Conservation (phyloP, 2,888 invertebrate genomes). For the Melieria crassipennis region DNA sequence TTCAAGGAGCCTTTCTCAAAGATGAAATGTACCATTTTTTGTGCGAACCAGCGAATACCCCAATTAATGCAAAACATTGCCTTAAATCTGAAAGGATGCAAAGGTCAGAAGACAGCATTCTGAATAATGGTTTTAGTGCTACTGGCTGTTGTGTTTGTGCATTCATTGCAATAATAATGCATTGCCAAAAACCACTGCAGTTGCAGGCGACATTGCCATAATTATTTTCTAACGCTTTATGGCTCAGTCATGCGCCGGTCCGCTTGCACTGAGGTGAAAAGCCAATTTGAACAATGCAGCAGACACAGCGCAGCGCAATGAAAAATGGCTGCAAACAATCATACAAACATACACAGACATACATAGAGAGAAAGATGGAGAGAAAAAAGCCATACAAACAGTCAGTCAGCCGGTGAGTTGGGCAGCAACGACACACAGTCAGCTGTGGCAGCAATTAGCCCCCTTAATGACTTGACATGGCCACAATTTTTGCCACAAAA, state of each 20-base stretch:
- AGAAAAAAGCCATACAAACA: too few relatives aligned
- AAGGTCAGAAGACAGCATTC: too few relatives aligned
- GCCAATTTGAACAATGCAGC: constrained; percentile 18
- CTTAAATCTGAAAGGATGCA: too few relatives aligned
- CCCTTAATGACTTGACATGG: constrained; percentile 33
- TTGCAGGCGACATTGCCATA: constrained; percentile 25
- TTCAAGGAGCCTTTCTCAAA: too few relatives aligned
- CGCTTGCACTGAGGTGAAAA: constrained; percentile 26
- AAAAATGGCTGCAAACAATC: background rate
- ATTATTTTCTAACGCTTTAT: constrained; percentile 30
- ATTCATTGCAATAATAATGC: background rate
- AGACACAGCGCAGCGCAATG: background rate
- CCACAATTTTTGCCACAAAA: constrained; percentile 3
- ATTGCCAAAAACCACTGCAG: background rate
- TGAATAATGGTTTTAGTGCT: too few relatives aligned
- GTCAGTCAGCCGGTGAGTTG: background rate
- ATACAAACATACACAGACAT: background rate
- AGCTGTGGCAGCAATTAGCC: constrained; percentile 27
- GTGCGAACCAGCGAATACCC: too few relatives aligned
- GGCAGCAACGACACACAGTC: constrained; percentile 6
- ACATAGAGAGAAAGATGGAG: too few relatives aligned
- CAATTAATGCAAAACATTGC: too few relatives aligned
- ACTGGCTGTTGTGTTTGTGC: too few relatives aligned
- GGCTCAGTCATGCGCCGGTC: constrained; percentile 14
- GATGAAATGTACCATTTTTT: too few relatives aligned